A percentile compares a stretch with the other conserved stretches of the same genome.
phyloP scores from a whole-genome alignment of 2,888 invertebrate species.

The Platerodrilus igneus region DNA sequence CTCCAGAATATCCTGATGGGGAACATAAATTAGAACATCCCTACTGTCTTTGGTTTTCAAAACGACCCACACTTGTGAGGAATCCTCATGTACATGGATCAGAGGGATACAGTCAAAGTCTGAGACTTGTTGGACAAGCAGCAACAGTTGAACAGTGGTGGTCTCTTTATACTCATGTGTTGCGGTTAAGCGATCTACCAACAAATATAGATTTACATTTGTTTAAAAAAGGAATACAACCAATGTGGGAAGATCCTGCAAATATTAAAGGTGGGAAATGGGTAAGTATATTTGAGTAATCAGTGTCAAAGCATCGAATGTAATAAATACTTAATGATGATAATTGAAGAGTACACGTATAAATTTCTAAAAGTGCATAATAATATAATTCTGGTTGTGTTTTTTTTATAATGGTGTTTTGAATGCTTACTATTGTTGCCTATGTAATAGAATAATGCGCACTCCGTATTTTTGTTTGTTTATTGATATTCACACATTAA shows the following conservation, averaged over 20 bases:
- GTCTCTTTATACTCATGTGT: constrained; percentile 89
- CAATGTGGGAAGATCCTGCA: constrained; percentile 99
- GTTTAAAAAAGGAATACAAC: constrained; percentile 97
- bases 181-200: constrained; percentile 83
- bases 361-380: too few species aligned
- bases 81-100: constrained; percentile 49
- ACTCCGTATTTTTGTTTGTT: too few species aligned
- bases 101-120: constrained; percentile 62
- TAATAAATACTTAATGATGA: too few species aligned
- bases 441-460: too few species aligned
- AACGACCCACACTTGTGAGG: constrained; percentile 38
- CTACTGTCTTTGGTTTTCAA: constrained; percentile 80
- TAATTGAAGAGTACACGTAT: too few species aligned
- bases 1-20: constrained; percentile 70
- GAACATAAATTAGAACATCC: constrained; percentile 91
- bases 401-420: too few species aligned
- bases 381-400: too few species aligned
- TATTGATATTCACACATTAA: too few species aligned
- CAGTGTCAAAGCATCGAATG: too few species aligned
- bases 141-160: constrained; percentile 97
- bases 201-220: constrained; percentile 92
- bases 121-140: constrained; percentile 84
- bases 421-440: too few species aligned
- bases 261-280: constrained; percentile 97
- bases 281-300: constrained; percentile 61